phyloP scores from a whole-genome alignment of 2,888 invertebrate species.

The Ommatoiulus sabulosus region DNA sequence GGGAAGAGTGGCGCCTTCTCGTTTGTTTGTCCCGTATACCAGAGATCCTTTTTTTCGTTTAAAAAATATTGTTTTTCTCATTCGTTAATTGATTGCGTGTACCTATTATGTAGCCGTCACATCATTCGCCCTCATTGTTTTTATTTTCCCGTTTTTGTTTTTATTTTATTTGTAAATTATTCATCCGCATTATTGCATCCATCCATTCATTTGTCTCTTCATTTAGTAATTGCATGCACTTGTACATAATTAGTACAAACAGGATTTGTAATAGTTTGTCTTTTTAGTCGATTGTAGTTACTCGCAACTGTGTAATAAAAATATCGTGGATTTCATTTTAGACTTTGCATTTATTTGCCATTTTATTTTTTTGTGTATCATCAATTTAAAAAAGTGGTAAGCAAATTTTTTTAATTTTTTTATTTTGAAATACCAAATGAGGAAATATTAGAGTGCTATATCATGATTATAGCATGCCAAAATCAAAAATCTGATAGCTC shows the following conservation, averaged over 20 bases:
- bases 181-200: conserved; percentile 28
- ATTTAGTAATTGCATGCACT: conserved; percentile 40
- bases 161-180: conserved; percentile 23
- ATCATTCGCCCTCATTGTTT: conserved; percentile 23
- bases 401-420: too few species aligned
- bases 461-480: too few species aligned
- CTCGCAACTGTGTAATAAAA: conserved; percentile 15
- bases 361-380: too few species aligned
- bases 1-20: not conserved
- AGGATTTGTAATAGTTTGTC: conserved; percentile 44
- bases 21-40: not conserved
- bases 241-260: conserved; percentile 40
- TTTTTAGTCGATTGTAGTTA: conserved; percentile 27
- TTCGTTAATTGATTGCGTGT: conserved; percentile 44
- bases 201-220: conserved; percentile 11
- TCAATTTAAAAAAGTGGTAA: too few species aligned
- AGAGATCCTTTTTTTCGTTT: not conserved
- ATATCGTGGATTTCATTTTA: conserved; percentile 9
- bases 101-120: not conserved
- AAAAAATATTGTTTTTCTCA: not conserved
- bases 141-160: conserved; percentile 13
- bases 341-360: not conserved
- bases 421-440: too few species aligned
- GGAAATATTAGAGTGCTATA: too few species aligned
- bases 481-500: too few species aligned